phyloP scores from a whole-genome alignment of 2,797 vertebrate species.

The Sebastes dallii region DNA sequence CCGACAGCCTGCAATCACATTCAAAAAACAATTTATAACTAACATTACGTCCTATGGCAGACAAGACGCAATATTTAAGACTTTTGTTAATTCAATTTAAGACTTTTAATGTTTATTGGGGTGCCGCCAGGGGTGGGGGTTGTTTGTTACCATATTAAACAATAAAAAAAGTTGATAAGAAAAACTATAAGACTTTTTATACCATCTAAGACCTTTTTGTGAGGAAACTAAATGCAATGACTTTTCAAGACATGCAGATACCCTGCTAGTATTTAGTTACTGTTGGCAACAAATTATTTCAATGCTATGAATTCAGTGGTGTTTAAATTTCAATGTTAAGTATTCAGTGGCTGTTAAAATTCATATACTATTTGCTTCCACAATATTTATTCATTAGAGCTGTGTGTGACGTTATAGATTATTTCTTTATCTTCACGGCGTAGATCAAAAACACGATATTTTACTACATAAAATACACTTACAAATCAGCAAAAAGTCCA shows the following conservation, averaged over 20 bases:
- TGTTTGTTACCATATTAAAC: not conserved
- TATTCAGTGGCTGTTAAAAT: no score
- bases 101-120: no score
- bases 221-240: not conserved
- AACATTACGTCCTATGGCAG: no score
- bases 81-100: no score
- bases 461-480: conserved; percentile 20
- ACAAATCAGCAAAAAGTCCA: conserved; percentile 82
- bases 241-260: not conserved
- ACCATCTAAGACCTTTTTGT: not conserved
- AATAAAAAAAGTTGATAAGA: not conserved
- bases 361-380: no score
- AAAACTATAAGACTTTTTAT: not conserved
- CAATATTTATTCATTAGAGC: not conserved
- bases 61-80: no score
- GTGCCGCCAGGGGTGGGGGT: no score
- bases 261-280: not conserved
- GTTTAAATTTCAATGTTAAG: no score
- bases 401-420: not conserved
- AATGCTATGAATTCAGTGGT: no score
- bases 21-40: no score
- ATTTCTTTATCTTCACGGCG: not conserved
- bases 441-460: not conserved
- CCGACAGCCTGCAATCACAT: no score
- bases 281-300: not conserved